A percentile compares a stretch with the other conserved stretches of the same genome.
phyloP scores from a whole-genome alignment of 2,113 vertebrate species.

The Plotosus lineatus region DNA sequence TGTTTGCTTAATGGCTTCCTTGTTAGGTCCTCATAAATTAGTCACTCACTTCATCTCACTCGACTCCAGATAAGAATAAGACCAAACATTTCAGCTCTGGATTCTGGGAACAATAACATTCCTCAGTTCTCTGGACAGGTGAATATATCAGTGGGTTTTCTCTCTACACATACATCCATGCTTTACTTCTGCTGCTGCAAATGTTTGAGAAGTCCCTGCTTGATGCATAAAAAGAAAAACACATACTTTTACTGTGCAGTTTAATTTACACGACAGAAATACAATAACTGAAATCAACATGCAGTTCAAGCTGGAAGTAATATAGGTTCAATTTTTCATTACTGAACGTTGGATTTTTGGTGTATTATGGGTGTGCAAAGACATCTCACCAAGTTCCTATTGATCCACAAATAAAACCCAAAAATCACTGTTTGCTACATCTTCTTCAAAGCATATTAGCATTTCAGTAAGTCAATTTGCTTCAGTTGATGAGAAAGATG shows the following conservation, averaged over 20 bases:
- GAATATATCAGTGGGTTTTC: slow-evolving; percentile 21
- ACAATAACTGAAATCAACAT: slow-evolving; percentile 5
- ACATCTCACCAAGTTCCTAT: background rate
- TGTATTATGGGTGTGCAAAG: background rate
- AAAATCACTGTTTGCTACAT: slow-evolving; percentile 31
- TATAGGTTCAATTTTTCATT: background rate
- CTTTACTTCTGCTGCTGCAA: slow-evolving; percentile 23
- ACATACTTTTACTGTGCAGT: slow-evolving; percentile 18
- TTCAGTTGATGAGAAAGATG: slow-evolving; percentile 50
- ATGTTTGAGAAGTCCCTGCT: slow-evolving; percentile 46
- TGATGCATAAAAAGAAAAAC: slow-evolving; percentile 4
- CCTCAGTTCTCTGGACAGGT: slow-evolving; percentile 32
- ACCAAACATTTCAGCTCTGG: slow-evolving; percentile 48
- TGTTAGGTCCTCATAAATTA: slow-evolving; percentile 61
- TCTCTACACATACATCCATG: slow-evolving; percentile 44
- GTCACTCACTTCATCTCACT: slow-evolving; percentile 49
- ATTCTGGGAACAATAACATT: slow-evolving; percentile 45
- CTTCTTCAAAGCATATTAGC: slow-evolving; percentile 43
- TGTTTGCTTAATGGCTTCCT: slow-evolving; percentile 60
- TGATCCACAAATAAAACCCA: slow-evolving; percentile 18
- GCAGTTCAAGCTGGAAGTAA: background rate
- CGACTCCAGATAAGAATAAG: slow-evolving; percentile 44
- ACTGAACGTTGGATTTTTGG: background rate
- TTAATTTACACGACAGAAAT: background rate
- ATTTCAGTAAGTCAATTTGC: slow-evolving; percentile 48